Evolutionary conservation across 2,113 vertebrate species (phyloP), one percentile per base, ranked within the genome.

Genomic region (Scomber japonicus): DNA sequence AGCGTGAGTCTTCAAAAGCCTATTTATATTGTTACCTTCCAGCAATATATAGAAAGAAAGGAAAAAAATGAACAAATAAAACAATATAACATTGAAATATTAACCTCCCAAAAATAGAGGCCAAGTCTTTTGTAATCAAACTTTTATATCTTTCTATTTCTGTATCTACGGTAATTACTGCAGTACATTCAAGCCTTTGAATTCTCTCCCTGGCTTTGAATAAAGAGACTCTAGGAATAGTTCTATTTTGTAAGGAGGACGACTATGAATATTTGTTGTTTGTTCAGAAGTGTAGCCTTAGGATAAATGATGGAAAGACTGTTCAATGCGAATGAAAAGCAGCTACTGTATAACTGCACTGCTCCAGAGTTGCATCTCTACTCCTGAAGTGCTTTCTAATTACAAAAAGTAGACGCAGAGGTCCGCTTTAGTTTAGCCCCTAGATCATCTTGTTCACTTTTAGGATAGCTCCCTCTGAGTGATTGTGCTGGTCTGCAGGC

Each of bases 181-280:
- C 51, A 31, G 14, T 12, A 19, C 19, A 64, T 35, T 49, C 14
- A 77, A 27, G 19, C 53, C 48, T 66, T 21, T 24, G 12, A 71
- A 60, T 61, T 14, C 60, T 54, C 45, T 54, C 3, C 16, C 24
- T 45, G 24, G 44, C 6, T 12, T 21, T 50, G 63, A 48, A 75
- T 48, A 51, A 54, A 75, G 30, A 73, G 12, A 45, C 51, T 27
- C 24, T 16, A 35, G n/a, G 21, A 12, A 64, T 24, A 69, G 27
- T n/a, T 73, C 3, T 57, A 4, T 50, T 56, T 50, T 6, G 5
- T 70, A 40, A 49, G 30, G 3, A 67, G 40, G 46, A 57, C 7
- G 15, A 67, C 30, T 17, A 44, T 48, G 51, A 63, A 64, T 62
- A 44, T 72, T 24, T 46, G 51, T 80, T 82, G 44, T 62, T 63